Percentiles rank a stretch among this genome's conserved stretches.
Conservation (phyloP, 1,140 invertebrate species). For the Diachasma alloeum region DNA sequence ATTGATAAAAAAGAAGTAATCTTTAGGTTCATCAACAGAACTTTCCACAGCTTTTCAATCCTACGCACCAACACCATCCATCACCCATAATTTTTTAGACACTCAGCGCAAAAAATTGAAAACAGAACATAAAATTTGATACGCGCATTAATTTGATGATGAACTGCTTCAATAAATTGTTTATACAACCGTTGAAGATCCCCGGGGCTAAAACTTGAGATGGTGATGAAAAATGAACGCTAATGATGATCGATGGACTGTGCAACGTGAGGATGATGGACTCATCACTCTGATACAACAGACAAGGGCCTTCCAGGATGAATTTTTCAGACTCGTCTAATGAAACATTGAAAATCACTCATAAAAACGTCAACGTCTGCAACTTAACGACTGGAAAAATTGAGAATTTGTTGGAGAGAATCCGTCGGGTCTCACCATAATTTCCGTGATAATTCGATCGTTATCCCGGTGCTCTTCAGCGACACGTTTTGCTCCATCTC, state of each 20-base stretch:
- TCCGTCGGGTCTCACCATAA: neutral
- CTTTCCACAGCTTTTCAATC: too few species aligned
- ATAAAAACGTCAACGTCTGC: neutral
- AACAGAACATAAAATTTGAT: neutral
- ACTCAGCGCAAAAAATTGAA: neutral
- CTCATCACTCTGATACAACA: neutral
- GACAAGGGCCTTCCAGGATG: neutral
- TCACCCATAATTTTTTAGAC: neutral
- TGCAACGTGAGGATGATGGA: constrained; percentile 27
- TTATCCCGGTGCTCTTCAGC: neutral
- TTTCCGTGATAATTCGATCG: neutral
- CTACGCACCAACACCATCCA: too few species aligned
- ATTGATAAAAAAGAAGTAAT: too few species aligned
- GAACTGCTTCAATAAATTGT: neutral
- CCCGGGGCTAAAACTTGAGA: neutral
- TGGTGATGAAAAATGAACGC: constrained; percentile 12
- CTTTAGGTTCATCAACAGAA: too few species aligned
- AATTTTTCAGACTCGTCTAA: neutral
- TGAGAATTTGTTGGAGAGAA: neutral
- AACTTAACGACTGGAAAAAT: neutral
- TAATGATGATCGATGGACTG: constrained; percentile 52
- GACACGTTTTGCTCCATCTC: neutral
- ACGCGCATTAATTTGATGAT: neutral
- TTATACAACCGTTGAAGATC: neutral
- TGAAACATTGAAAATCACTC: neutral